phyloP scores from a whole-genome alignment of 1,140 invertebrate species.

The Penaeus vannamei region DNA sequence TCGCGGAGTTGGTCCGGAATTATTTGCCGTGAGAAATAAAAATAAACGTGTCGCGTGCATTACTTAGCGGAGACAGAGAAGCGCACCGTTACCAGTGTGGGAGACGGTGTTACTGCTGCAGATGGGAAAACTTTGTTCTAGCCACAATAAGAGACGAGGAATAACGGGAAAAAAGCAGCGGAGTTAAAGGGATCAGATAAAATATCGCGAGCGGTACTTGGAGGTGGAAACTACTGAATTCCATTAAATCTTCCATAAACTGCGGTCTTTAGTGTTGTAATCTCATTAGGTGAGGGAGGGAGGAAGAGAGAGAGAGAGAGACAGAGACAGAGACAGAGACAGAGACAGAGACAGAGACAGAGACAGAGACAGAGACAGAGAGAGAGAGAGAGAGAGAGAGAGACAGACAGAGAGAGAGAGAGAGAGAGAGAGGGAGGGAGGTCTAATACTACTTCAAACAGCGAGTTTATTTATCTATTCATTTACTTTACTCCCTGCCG shows the following conservation, averaged over 20 bases:
- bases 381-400: too few relatives aligned
- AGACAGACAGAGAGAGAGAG: not conserved
- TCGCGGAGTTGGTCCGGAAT: constrained; percentile 46
- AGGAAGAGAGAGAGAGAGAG: not conserved
- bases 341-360: too few relatives aligned
- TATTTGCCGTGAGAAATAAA: constrained; percentile 43
- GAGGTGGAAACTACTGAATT: constrained; percentile 33
- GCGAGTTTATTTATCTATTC: too few relatives aligned
- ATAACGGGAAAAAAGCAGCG: too few relatives aligned
- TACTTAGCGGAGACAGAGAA: constrained; percentile 26
- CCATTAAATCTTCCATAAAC: constrained; percentile 40
- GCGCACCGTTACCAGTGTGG: too few relatives aligned
- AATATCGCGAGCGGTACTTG: constrained; percentile 6
- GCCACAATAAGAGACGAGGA: not conserved
- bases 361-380: too few relatives aligned
- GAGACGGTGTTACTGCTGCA: not conserved
- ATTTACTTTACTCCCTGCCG: too few relatives aligned
- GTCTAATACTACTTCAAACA: too few relatives aligned
- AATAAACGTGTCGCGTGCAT: constrained; percentile 46
- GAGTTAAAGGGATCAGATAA: constrained; percentile 3
- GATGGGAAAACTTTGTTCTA: not conserved
- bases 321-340: not conserved
- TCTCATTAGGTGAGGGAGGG: constrained; percentile 31
- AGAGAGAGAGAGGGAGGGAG: not conserved
- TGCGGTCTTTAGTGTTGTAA: constrained; percentile 35